Conservation (phyloP, 2,113 vertebrate genomes). For the Excalfactoria chinensis region DNA sequence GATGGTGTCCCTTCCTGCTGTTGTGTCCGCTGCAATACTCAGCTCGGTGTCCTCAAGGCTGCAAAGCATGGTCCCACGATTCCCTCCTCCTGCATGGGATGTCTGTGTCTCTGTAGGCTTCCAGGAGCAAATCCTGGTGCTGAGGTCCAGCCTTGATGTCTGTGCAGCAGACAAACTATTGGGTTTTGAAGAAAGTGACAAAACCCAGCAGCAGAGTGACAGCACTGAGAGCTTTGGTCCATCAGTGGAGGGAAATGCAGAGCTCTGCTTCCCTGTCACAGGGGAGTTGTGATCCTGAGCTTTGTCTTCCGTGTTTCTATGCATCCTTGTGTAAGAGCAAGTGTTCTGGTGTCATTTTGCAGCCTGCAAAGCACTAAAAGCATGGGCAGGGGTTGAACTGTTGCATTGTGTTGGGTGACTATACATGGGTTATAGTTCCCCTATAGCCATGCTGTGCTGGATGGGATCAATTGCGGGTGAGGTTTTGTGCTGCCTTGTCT, state of each 20-base stretch:
- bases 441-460: accelerated
- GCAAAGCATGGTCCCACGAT: too few species aligned
- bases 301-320: not conserved
- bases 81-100: too few species aligned
- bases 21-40: too few species aligned
- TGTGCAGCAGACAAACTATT: accelerated
- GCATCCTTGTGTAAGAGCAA: not conserved
- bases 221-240: accelerated
- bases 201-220: not conserved
- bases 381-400: not conserved
- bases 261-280: not conserved
- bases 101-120: too few species aligned
- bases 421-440: not conserved
- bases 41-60: too few species aligned
- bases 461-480: not conserved
- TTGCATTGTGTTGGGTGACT: slow-evolving; percentile 7
- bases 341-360: not conserved
- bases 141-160: not conserved
- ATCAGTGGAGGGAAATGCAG: accelerated
- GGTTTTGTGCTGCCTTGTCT: not conserved
- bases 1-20: too few species aligned
- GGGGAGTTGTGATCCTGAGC: not conserved
- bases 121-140: accelerated
- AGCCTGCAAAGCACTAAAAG: too few species aligned
- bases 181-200: not conserved